Evolutionary conservation across 2,888 invertebrate species (phyloP).

Genomic region (Dryobotodes eremita): DNA sequence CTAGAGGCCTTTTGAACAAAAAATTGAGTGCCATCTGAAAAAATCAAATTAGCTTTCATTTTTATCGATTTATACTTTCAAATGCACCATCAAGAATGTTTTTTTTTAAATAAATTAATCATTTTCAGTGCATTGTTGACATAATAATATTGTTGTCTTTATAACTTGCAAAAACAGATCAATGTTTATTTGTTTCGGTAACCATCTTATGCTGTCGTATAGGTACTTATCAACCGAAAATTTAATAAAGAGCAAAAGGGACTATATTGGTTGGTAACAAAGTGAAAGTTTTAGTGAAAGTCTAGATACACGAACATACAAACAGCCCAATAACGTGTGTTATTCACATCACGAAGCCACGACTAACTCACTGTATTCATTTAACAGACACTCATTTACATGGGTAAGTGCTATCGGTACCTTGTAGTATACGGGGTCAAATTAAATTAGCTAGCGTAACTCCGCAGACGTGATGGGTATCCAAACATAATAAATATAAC

Average conservation of each 20-base stretch:
- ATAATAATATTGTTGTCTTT: not conserved
- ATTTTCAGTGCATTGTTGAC: not conserved
- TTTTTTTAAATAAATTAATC: not conserved
- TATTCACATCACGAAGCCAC: constrained; percentile 50
- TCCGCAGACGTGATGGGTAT: no score
- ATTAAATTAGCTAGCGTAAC: no score
- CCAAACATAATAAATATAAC: no score
- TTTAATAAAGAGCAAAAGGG: constrained; percentile 16
- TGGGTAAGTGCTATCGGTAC: not conserved
- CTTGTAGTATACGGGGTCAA: no score
- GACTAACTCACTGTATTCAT: constrained; percentile 21
- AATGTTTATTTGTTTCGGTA: not conserved
- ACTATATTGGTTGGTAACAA: constrained; percentile 12
- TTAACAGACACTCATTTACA: constrained; percentile 24
- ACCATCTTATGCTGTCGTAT: not conserved
- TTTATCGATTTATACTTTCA: constrained; percentile 1
- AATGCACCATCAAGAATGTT: not conserved
- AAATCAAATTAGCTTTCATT: not conserved
- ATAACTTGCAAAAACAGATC: not conserved
- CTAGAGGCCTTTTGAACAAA: not conserved
- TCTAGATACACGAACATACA: constrained; percentile 49
- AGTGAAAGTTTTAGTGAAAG: constrained; percentile 66
- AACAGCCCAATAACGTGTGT: constrained; percentile 24
- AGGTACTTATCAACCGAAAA: constrained; percentile 2
- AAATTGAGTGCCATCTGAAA: not conserved